A percentile compares a stretch with the other conserved stretches of the same genome.
Conservation (phyloP, 2,113 vertebrate genomes). For the Neopipo cinnamomea region DNA sequence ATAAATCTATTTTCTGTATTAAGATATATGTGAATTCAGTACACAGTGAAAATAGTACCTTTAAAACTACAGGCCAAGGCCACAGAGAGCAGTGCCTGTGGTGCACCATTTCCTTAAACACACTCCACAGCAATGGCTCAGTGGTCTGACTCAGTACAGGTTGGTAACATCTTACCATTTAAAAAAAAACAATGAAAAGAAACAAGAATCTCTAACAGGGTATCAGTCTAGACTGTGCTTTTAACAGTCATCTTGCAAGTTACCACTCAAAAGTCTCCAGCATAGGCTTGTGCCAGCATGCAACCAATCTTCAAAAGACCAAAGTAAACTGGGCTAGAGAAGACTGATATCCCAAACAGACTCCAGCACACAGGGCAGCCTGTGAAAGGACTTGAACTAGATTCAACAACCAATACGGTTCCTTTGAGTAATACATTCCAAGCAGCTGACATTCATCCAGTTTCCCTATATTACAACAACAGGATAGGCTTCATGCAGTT, state of each 20-base stretch:
- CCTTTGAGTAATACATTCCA: slow-evolving; percentile 5
- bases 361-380: not conserved
- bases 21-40: not conserved
- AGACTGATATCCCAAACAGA: not conserved
- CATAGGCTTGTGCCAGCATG: not conserved
- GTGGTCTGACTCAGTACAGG: not conserved
- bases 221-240: not conserved
- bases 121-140: not conserved
- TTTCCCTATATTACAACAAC: not conserved
- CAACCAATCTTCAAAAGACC: not conserved
- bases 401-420: not conserved
- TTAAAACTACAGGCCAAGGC: not conserved
- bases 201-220: not conserved
- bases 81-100: not conserved
- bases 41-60: not conserved
- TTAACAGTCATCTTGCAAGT: not conserved
- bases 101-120: not conserved
- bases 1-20: not conserved
- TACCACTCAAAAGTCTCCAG: not conserved
- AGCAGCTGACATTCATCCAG: not conserved
- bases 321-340: not conserved
- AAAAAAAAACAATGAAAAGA: not conserved
- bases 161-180: not conserved
- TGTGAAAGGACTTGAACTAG: not conserved
- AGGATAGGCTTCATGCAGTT: not conserved